Base-by-base conservation (phyloP, 1,140 invertebrate species). In the Chymomyza costata region DNA sequence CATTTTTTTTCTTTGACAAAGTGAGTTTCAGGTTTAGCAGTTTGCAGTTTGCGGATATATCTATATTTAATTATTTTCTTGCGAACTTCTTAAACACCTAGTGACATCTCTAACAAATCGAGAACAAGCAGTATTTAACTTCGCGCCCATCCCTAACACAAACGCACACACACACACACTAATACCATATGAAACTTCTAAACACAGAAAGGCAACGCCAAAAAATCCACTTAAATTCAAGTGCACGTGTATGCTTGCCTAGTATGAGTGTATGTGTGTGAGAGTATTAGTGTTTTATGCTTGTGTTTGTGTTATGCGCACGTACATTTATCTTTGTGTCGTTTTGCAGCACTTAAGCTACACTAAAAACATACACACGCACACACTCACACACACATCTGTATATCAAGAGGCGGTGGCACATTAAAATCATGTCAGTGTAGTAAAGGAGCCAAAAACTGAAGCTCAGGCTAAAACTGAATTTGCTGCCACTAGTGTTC, bases 281-380 rank as follows among this genome's bases (percentile, higher is more conserved):
- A 41, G 31, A 8, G 19, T 17, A 10, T 39, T n/a, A 49, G 7
- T 63, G 25, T 32, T 34, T 55, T 17, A 13, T 48, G 5, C 37
- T 14, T 15, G 17, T 50, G 37, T 44, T 13, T 46, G 37, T 52
- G 50, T 73, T 78, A 71, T 78, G 31, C 31, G 31, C 73, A 78
- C 73, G 73, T 80, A 78, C 71, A 80, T 78, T 78, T 80, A 78
- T 78, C 73, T 80, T 73, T 73, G 73, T 80, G 73, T 78, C 71
- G 62, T 71, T 80, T 73, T 67, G 73, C 52, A 68, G 73, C 73
- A 80, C 73, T 80, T 80, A 80, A 80, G 74, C 71, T 37, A 55
- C 66, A 78, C 71, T 78, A 78, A 65, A 65, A 25, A 25, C 21
- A 25, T 49, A 37, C 44, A 2, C 30, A 35, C 17, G 19, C 47